Evolutionary conservation across 2,888 invertebrate species (phyloP).

Genomic region (Petrophora chlorosata): DNA sequence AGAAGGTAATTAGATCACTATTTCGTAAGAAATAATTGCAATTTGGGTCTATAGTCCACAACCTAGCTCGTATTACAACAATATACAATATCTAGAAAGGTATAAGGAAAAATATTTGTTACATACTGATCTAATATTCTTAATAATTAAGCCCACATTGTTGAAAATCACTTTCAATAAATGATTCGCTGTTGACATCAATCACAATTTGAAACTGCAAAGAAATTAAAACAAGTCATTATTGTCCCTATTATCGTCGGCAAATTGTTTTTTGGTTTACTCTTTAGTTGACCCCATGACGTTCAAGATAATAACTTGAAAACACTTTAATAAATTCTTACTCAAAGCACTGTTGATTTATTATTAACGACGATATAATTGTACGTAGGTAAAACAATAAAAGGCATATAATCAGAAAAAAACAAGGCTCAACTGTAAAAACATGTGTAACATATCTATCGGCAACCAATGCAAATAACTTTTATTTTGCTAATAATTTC

Average conservation of each 20-base stretch:
- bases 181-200: conserved; percentile 27
- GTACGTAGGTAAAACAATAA: background rate
- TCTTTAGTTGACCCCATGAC: conserved; percentile 61
- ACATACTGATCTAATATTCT: background rate
- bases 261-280: conserved; percentile 80
- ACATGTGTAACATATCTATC: background rate
- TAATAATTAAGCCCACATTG: background rate
- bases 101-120: background rate
- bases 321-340: conserved; percentile 13
- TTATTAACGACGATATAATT: background rate
- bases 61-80: too few relatives aligned
- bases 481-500: too few relatives aligned
- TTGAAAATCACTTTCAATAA: conserved; percentile 15
- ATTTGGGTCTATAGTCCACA: too few relatives aligned
- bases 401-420: conserved; percentile 8
- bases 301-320: conserved; percentile 51
- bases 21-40: too few relatives aligned
- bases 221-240: conserved; percentile 58
- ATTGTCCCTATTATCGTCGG: conserved; percentile 63
- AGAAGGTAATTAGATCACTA: too few relatives aligned
- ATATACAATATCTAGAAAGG: too few relatives aligned
- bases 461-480: background rate
- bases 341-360: background rate
- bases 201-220: conserved; percentile 38
- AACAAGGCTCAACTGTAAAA: conserved; percentile 10